Conservation (phyloP, 2,113 vertebrate genomes). For the Spea bombifrons region DNA sequence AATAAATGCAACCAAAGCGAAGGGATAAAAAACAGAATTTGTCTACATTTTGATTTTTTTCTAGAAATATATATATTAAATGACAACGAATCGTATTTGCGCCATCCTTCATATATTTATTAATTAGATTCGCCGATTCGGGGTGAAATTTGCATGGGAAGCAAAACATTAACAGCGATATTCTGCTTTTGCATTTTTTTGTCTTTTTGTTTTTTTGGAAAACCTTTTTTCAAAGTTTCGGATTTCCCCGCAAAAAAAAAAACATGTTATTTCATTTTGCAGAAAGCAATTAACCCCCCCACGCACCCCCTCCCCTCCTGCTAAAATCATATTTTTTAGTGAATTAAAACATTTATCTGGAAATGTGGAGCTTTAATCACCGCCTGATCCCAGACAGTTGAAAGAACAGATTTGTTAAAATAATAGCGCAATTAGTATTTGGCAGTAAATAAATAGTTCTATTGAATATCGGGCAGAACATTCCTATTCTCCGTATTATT, state of each 20-base stretch:
- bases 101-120: too few species aligned
- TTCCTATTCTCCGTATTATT: constrained; percentile 24
- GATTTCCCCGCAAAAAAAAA: neutral
- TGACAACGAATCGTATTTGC: too few species aligned
- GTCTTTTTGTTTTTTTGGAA: too few species aligned
- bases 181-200: too few species aligned
- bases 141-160: too few species aligned
- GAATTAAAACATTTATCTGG: constrained; percentile 12
- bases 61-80: too few species aligned
- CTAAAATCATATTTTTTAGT: constrained; percentile 1
- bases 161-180: too few species aligned
- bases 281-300: neutral
- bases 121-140: too few species aligned
- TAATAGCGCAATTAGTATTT: constrained; percentile 51
- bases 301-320: neutral
- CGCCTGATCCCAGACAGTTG: constrained; percentile 21
- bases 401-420: constrained; percentile 50
- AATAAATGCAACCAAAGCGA: too few species aligned
- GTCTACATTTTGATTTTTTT: too few species aligned
- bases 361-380: constrained; percentile 6
- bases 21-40: too few species aligned
- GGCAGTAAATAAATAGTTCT: constrained; percentile 37
- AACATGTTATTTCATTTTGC: constrained; percentile 3
- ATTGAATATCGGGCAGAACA: constrained; percentile 37
- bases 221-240: too few species aligned